Evolutionary conservation across 1,140 invertebrate species (phyloP).

Genomic region (Drosophila bipectinata): DNA sequence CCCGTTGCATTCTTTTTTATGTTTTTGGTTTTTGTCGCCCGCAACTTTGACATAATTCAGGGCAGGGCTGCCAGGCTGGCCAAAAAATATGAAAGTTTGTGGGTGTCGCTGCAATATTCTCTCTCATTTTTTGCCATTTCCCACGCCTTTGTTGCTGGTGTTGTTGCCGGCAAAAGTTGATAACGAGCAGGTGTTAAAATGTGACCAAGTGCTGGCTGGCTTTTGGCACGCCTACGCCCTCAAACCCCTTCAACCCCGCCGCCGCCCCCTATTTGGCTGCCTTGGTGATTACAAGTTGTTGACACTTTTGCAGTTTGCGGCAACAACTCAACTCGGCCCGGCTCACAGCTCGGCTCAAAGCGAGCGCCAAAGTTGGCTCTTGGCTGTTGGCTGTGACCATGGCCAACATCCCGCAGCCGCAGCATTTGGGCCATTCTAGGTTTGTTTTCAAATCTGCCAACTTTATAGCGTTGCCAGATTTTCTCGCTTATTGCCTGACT

Average conservation of each 20-base stretch:
- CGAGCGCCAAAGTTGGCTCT: slow-evolving; percentile 65
- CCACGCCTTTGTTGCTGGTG: slow-evolving; percentile 30
- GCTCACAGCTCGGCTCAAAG: slow-evolving; percentile 55
- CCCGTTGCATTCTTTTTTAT: slow-evolving; percentile 13
- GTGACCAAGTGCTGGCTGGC: slow-evolving; percentile 72
- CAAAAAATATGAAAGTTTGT: slow-evolving; percentile 69
- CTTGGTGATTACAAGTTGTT: slow-evolving; percentile 79
- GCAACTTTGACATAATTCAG: slow-evolving; percentile 81
- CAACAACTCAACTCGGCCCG: slow-evolving; percentile 58
- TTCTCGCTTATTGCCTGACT: neutral
- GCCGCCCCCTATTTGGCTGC: slow-evolving; percentile 1
- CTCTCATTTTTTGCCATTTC: slow-evolving; percentile 34
- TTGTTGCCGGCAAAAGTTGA: slow-evolving; percentile 75
- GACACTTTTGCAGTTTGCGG: slow-evolving; percentile 80
- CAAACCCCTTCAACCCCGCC: neutral
- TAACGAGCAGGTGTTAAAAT: slow-evolving; percentile 83
- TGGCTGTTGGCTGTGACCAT: slow-evolving; percentile 56
- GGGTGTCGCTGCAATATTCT: slow-evolving; percentile 59
- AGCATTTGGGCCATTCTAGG: slow-evolving; percentile 20
- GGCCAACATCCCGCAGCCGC: slow-evolving; percentile 54
- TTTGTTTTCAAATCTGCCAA: slow-evolving; percentile 46
- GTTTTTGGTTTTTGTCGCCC: slow-evolving; percentile 32
- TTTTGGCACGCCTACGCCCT: slow-evolving; percentile 34
- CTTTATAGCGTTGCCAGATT: slow-evolving; percentile 40
- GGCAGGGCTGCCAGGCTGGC: slow-evolving; percentile 63